Evolutionary conservation across 2,797 vertebrate genomes (phyloP).

Genomic region (Hyperoplus lanceolatus): DNA sequence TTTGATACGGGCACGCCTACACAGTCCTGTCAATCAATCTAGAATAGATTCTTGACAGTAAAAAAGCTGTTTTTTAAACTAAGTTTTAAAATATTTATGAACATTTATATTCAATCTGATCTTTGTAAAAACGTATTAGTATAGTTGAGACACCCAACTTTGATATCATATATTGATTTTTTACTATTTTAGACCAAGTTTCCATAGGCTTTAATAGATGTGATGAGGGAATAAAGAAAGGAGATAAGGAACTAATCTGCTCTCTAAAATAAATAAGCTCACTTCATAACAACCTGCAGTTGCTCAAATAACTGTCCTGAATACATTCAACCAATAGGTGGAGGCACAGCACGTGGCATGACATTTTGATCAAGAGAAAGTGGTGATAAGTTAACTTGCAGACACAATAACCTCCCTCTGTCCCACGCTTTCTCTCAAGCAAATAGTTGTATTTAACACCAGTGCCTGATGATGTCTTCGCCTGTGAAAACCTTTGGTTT

Average conservation of each 20-base stretch:
- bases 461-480: conserved; percentile 46
- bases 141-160: too few species aligned
- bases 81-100: too few species aligned
- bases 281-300: neutral
- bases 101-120: too few species aligned
- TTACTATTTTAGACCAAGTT: too few species aligned
- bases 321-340: conserved; percentile 50
- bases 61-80: too few species aligned
- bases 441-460: neutral
- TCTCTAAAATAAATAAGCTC: neutral
- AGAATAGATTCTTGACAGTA: too few species aligned
- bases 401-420: conserved; percentile 7
- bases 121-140: too few species aligned
- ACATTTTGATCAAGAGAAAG: neutral
- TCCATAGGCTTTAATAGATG: neutral
- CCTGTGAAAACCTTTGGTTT: neutral
- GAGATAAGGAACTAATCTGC: neutral
- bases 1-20: too few species aligned
- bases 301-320: neutral
- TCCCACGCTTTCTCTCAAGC: neutral
- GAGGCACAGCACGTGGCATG: conserved; percentile 48
- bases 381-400: neutral
- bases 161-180: too few species aligned
- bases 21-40: too few species aligned
- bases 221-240: neutral